These are phyloP conservation scores for Istiophorus platypterus DNA, from an alignment of 2,113 vertebrate genomes.

Conservation along the genomic window DNA sequence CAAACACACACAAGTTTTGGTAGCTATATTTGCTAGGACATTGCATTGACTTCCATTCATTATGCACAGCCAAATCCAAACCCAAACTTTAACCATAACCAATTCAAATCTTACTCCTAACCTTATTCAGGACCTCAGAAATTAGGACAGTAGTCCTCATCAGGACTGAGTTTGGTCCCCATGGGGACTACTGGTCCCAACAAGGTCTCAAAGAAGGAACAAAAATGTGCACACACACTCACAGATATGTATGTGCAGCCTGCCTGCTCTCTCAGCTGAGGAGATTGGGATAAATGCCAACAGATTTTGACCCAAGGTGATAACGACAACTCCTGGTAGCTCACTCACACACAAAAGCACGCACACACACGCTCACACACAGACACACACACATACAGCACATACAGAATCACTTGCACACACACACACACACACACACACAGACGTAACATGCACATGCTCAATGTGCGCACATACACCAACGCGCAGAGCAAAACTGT, in stretches of 20 bases:
- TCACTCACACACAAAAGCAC: background rate
- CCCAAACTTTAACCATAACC: too few relatives aligned
- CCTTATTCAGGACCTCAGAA: too few relatives aligned
- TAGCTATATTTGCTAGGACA: too few relatives aligned
- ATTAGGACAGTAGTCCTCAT: too few relatives aligned
- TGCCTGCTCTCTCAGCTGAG: slow-evolving; percentile 57
- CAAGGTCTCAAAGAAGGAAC: too few relatives aligned
- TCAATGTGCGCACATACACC: slow-evolving; percentile 29
- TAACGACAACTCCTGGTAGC: slow-evolving; percentile 68
- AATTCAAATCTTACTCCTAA: too few relatives aligned
- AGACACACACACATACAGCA: slow-evolving; percentile 19
- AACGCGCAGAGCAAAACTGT: slow-evolving; percentile 51
- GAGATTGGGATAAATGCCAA: slow-evolving; percentile 78
- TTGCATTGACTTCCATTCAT: too few relatives aligned
- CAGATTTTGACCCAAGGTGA: slow-evolving; percentile 79
- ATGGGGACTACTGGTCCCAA: too few relatives aligned
- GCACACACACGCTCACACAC: slow-evolving; percentile 16
- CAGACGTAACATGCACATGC: background rate
- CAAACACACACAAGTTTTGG: background rate
- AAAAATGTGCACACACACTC: background rate
- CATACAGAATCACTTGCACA: too few relatives aligned
- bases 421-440: slow-evolving; percentile 14
- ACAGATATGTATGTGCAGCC: slow-evolving; percentile 18
- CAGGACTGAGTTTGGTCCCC: too few relatives aligned
- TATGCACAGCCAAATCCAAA: too few relatives aligned